A percentile compares a stretch with the other conserved stretches of the same genome.
Evolutionary conservation across 2,888 invertebrate genomes (phyloP).

Genomic region (Cotesia congregata): DNA sequence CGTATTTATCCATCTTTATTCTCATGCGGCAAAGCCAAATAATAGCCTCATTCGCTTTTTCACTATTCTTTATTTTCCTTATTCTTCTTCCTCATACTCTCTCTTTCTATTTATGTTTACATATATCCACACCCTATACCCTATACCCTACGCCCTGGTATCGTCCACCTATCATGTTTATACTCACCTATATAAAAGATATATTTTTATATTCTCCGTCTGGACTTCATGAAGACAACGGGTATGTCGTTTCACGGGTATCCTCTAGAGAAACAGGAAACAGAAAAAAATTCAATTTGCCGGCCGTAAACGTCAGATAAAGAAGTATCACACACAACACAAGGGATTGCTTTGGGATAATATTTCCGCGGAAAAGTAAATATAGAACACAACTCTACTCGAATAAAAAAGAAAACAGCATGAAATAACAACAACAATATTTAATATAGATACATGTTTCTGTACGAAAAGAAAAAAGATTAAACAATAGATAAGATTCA

Average conservation of each 20-base stretch:
- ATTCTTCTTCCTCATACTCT: slow-evolving; percentile 44
- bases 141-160: slow-evolving; percentile 24
- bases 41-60: slow-evolving; percentile 40
- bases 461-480: neutral
- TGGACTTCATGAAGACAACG: slow-evolving; percentile 37
- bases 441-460: slow-evolving; percentile 6
- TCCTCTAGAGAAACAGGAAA: slow-evolving; percentile 15
- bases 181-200: slow-evolving; percentile 30
- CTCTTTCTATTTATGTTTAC: slow-evolving; percentile 16
- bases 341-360: slow-evolving; percentile 18
- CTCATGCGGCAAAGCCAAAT: neutral
- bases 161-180: slow-evolving; percentile 31
- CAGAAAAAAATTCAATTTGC: slow-evolving; percentile 45
- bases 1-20: slow-evolving; percentile 17
- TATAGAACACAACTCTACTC: neutral
- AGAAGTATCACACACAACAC: slow-evolving; percentile 25
- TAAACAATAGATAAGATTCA: slow-evolving; percentile 21
- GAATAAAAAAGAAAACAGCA: neutral
- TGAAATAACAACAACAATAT: neutral
- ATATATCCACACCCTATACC: slow-evolving; percentile 18
- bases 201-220: slow-evolving; percentile 42
- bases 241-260: slow-evolving; percentile 18
- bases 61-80: slow-evolving; percentile 57
- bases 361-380: slow-evolving; percentile 13
- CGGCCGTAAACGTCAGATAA: slow-evolving; percentile 45